These are phyloP conservation scores for Arnoldichthys spilopterus DNA, from an alignment of 2,797 vertebrate genomes.

Conservation along the genomic window DNA sequence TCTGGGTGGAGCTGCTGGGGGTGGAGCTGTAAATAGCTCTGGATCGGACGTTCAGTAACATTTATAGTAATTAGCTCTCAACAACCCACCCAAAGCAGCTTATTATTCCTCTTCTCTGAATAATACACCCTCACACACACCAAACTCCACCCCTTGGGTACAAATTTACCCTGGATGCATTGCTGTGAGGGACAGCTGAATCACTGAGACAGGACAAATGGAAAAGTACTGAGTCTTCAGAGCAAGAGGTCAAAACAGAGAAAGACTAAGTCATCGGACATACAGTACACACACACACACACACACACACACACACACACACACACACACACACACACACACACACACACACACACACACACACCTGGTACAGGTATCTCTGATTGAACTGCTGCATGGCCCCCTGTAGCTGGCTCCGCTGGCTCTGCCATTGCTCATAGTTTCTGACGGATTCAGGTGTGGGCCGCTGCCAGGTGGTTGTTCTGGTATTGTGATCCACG, in stretches of 20 bases:
- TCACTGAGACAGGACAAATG: conserved; percentile 9
- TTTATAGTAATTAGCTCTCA: conserved; percentile 59
- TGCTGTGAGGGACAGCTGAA: background rate
- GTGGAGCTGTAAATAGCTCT: conserved; percentile 55
- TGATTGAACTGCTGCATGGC: conserved; percentile 99
- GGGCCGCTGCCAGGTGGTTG: conserved; percentile 98
- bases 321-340: background rate
- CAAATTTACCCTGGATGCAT: conserved; percentile 31
- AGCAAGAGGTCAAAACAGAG: background rate
- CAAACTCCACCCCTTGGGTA: conserved; percentile 45
- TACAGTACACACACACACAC: too few relatives aligned
- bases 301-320: background rate
- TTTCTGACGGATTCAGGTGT: conserved; percentile 93
- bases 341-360: background rate
- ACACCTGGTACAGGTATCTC: conserved; percentile 97
- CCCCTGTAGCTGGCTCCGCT: conserved; percentile 94
- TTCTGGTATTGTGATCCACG: conserved; percentile 96
- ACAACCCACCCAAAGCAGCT: conserved; percentile 49
- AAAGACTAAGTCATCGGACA: background rate
- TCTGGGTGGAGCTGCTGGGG: conserved; percentile 39
- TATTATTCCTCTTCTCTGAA: conserved; percentile 56
- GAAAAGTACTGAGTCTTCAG: conserved; percentile 31
- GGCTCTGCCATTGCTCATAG: conserved; percentile 98
- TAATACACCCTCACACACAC: conserved; percentile 42
- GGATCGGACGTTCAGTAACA: conserved; percentile 51